Evolutionary conservation across 2,888 invertebrate species (phyloP).

Genomic region (Pristionchus maxplancki): DNA sequence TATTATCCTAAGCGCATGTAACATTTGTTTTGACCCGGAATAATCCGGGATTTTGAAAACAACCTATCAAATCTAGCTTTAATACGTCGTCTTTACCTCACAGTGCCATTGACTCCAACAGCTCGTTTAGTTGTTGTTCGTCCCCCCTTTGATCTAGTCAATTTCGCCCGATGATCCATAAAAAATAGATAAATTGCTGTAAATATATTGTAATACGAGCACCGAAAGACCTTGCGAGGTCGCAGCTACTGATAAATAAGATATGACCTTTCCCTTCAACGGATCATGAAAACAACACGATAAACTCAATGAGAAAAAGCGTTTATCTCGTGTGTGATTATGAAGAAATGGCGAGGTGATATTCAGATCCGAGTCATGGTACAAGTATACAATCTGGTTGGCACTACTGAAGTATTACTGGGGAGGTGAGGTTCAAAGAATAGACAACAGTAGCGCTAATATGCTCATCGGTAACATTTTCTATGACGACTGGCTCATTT

Average conservation of each 20-base stretch:
- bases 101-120: constrained; percentile 16
- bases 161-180: neutral
- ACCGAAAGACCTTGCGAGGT: neutral
- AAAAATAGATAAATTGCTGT: neutral
- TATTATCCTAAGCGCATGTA: constrained; percentile 13
- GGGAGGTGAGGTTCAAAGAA: neutral
- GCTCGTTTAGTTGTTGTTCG: neutral
- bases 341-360: neutral
- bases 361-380: constrained; percentile 35
- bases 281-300: neutral
- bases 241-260: neutral
- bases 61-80: constrained; percentile 11
- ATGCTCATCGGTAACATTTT: neutral
- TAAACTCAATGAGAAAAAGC: neutral
- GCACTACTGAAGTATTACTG: neutral
- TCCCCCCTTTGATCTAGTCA: neutral
- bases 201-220: neutral
- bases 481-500: constrained; percentile 44
- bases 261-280: neutral
- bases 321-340: constrained; percentile 20
- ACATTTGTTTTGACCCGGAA: neutral
- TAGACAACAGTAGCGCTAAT: neutral
- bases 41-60: neutral
- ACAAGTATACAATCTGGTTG: constrained; percentile 4
- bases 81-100: neutral